Conservation (phyloP, 2,797 vertebrate species). For the Neoniphon sammara region DNA sequence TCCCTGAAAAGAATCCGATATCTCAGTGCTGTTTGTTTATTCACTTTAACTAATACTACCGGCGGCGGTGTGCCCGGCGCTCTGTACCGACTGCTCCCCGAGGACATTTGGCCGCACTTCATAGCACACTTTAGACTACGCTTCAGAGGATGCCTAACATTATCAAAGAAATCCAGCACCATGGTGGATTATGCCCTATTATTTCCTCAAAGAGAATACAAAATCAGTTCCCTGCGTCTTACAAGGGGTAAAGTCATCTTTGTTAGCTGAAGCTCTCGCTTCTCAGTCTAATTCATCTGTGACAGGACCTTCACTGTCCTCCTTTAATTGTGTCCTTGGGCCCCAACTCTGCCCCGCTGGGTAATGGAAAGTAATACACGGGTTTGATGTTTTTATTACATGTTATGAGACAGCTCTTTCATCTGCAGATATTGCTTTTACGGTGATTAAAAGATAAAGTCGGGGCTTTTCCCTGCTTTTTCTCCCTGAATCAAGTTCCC, state of each 20-base stretch:
- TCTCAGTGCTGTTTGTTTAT: slow-evolving; percentile 51
- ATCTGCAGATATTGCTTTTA: slow-evolving; percentile 33
- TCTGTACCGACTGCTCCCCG: slow-evolving; percentile 24
- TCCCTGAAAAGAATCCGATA: slow-evolving; percentile 37
- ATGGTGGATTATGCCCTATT: slow-evolving; percentile 46
- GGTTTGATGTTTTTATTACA: slow-evolving; percentile 53
- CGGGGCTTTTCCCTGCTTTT: slow-evolving; percentile 7
- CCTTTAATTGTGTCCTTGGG: slow-evolving; percentile 65
- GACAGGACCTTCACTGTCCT: slow-evolving; percentile 34
- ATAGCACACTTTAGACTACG: slow-evolving; percentile 23
- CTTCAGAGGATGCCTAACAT: slow-evolving; percentile 43
- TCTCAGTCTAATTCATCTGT: slow-evolving; percentile 27
- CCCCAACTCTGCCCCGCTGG: slow-evolving; percentile 3
- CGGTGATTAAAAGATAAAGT: slow-evolving; percentile 28
- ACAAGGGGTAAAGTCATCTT: slow-evolving; percentile 40
- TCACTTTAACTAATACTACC: slow-evolving; percentile 51
- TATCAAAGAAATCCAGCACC: slow-evolving; percentile 58
- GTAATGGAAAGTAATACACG: slow-evolving; percentile 42
- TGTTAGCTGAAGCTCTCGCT: slow-evolving; percentile 20
- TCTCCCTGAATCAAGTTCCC: neutral
- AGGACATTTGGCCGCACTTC: slow-evolving; percentile 48
- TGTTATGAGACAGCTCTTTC: slow-evolving; percentile 18
- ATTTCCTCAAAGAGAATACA: slow-evolving; percentile 66
- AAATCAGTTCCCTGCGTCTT: slow-evolving; percentile 39
- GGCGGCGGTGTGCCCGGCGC: neutral